A percentile compares a stretch with the other conserved stretches of the same genome.
phyloP scores from a whole-genome alignment of 2,797 vertebrate species.

The Enteromius fasciolatus region DNA sequence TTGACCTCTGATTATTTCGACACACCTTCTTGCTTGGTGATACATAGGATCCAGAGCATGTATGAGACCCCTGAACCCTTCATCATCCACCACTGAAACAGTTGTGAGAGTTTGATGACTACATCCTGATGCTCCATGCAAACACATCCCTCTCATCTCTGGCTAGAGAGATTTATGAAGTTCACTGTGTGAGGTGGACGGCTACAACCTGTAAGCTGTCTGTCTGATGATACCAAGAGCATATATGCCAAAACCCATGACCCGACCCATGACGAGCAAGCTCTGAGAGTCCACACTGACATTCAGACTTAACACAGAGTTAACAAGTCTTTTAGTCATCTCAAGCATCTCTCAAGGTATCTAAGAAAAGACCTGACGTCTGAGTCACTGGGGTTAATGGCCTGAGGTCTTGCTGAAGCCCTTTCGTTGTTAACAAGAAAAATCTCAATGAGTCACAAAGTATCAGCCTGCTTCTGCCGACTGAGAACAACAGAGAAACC shows the following conservation, averaged over 20 bases:
- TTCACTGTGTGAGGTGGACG: constrained; percentile 25
- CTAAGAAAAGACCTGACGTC: constrained; percentile 28
- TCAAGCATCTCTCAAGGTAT: constrained; percentile 22
- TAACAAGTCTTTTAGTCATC: constrained; percentile 24
- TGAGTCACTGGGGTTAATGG: constrained; percentile 37
- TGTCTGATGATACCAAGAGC: constrained; percentile 19
- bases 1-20: too few relatives aligned
- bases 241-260: constrained; percentile 22
- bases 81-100: too few relatives aligned
- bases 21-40: too few relatives aligned
- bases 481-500: neutral
- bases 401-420: neutral
- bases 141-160: constrained; percentile 13
- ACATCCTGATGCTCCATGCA: neutral
- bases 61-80: too few relatives aligned
- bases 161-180: constrained; percentile 43
- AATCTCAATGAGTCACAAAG: constrained; percentile 14
- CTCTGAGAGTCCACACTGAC: constrained; percentile 11
- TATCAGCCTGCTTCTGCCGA: neutral
- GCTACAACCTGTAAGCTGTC: constrained; percentile 27
- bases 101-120: too few relatives aligned
- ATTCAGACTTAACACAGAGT: constrained; percentile 13
- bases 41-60: too few relatives aligned
- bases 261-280: neutral
- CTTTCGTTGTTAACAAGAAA: neutral